These are phyloP conservation scores for Aspidoscelis tigris DNA, from an alignment of 2,113 vertebrate genomes.

Conservation along the genomic window DNA sequence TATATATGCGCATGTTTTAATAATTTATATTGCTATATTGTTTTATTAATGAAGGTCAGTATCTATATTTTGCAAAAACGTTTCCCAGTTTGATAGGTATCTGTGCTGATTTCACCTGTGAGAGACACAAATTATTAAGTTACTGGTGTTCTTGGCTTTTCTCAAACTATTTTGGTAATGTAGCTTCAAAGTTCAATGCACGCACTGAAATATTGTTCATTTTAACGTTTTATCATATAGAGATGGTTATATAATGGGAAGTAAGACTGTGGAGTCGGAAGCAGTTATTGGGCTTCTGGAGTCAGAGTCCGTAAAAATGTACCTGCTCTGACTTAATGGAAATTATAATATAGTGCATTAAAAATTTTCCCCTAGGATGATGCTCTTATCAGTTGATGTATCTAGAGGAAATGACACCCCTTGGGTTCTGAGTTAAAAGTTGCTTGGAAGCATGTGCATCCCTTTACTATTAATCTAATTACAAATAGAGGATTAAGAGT, in stretches of 20 bases:
- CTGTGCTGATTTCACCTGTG: neutral
- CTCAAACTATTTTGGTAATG: slow-evolving; percentile 21
- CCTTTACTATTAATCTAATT: too few species aligned
- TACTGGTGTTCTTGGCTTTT: neutral
- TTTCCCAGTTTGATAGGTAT: neutral
- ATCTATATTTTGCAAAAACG: neutral
- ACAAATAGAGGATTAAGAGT: too few species aligned
- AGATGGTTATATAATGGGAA: neutral
- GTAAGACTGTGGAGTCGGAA: neutral
- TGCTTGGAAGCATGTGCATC: too few species aligned
- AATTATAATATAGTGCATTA: too few species aligned
- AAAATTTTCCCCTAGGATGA: too few species aligned
- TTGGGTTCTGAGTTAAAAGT: too few species aligned
- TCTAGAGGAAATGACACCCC: too few species aligned
- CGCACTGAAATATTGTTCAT: neutral
- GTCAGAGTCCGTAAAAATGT: too few species aligned
- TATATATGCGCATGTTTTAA: slow-evolving; percentile 35
- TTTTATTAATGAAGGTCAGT: neutral
- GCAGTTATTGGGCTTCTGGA: too few species aligned
- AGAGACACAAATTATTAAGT: neutral
- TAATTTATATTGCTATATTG: slow-evolving; percentile 3
- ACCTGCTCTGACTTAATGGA: too few species aligned
- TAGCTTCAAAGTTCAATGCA: neutral
- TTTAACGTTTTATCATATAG: neutral
- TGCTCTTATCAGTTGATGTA: too few species aligned